These are phyloP conservation scores for Drosophila anomelani DNA, from an alignment of 2,888 invertebrate species.

Conservation along the genomic window DNA sequence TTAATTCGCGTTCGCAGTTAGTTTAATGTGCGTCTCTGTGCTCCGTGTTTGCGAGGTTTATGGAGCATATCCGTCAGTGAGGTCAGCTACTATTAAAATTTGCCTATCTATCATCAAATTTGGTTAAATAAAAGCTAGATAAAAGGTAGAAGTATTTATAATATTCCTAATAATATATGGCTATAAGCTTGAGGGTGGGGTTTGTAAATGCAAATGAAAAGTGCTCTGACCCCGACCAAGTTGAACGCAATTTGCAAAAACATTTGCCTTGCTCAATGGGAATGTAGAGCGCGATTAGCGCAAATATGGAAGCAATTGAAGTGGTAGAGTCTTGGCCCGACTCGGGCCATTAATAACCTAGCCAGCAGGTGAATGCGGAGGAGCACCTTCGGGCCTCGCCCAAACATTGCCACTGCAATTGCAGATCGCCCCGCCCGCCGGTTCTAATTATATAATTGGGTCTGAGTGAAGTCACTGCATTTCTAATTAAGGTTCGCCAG, in stretches of 20 bases:
- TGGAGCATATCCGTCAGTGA: conserved; percentile 63
- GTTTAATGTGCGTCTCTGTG: conserved; percentile 38
- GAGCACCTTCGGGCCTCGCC: conserved; percentile 44
- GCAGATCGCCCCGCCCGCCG: conserved; percentile 47
- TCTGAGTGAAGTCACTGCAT: conserved; percentile 61
- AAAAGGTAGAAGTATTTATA: not conserved
- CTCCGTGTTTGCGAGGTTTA: conserved; percentile 15
- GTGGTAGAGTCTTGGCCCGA: conserved; percentile 14
- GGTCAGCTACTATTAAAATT: conserved; percentile 52
- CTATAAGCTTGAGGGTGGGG: not conserved
- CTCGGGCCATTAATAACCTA: conserved; percentile 25
- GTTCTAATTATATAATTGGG: conserved; percentile 71
- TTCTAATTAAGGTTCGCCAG: conserved; percentile 64
- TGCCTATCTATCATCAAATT: not conserved
- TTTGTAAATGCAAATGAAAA: conserved; percentile 16
- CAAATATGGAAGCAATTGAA: conserved; percentile 29
- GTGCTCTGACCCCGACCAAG: conserved; percentile 11
- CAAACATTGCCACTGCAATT: conserved; percentile 38
- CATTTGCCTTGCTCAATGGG: conserved; percentile 36
- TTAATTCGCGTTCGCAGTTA: conserved; percentile 67
- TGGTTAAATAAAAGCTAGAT: not conserved
- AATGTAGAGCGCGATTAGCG: conserved; percentile 39
- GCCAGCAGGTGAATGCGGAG: conserved; percentile 51
- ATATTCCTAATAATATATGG: not conserved
- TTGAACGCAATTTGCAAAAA: conserved; percentile 29